Conservation (phyloP, 2,888 invertebrate genomes). For the Apamea anceps region DNA sequence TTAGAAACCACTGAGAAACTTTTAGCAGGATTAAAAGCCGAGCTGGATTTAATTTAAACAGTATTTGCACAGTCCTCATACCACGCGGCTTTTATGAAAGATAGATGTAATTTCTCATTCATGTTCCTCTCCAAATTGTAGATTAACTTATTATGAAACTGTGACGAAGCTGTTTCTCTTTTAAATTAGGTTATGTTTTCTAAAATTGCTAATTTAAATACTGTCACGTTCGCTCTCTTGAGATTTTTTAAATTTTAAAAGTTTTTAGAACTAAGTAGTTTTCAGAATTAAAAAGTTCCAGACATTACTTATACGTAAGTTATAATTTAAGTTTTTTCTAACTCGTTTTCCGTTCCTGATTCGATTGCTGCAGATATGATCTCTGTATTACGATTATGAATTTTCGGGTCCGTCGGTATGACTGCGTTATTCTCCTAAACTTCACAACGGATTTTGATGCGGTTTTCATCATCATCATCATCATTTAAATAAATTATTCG, state of each 20-base stretch:
- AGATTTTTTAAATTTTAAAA: conserved; percentile 13
- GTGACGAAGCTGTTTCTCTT: conserved; percentile 34
- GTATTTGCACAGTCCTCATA: conserved; percentile 54
- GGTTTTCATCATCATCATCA: no score
- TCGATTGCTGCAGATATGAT: not conserved
- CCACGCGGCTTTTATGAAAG: conserved; percentile 52
- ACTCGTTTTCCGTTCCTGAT: not conserved
- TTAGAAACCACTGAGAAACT: conserved; percentile 22
- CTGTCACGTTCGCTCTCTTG: conserved; percentile 32
- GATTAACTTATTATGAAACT: conserved; percentile 33
- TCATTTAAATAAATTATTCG: not conserved
- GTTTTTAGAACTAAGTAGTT: conserved; percentile 20
- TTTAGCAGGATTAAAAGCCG: conserved; percentile 42
- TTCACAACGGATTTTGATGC: no score
- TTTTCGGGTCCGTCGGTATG: not conserved
- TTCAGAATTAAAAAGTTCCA: conserved; percentile 21
- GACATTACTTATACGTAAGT: conserved; percentile 5
- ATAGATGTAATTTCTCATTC: conserved; percentile 54
- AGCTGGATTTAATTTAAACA: conserved; percentile 52
- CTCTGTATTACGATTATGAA: no score
- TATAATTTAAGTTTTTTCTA: conserved; percentile 3
- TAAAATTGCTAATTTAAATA: conserved; percentile 41
- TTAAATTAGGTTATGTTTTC: conserved; percentile 37
- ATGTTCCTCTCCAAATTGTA: conserved; percentile 48
- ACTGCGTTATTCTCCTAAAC: not conserved